Conservation (phyloP, 2,113 vertebrate genomes). For the Hystrix brachyura region DNA sequence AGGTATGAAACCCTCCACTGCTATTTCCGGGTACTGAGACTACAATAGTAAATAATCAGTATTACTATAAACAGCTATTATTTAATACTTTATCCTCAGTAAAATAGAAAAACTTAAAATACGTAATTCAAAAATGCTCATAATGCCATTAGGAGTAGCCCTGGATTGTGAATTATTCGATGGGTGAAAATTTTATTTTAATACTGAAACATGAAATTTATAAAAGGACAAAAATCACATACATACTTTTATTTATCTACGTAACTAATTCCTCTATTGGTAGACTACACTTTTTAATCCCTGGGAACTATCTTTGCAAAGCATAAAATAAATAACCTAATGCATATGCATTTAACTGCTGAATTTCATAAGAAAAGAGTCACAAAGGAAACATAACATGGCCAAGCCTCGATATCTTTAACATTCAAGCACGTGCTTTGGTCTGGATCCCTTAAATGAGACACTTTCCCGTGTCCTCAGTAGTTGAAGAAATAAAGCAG, state of each 20-base stretch:
- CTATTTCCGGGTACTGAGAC: not conserved
- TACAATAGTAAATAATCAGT: not conserved
- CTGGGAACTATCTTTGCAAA: slow-evolving; percentile 8
- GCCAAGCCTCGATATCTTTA: not conserved
- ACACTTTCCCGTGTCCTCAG: not conserved
- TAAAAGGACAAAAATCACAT: not conserved
- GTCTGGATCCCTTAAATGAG: slow-evolving; percentile 3
- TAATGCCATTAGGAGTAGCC: not conserved
- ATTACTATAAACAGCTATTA: not conserved
- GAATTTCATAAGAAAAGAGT: slow-evolving; percentile 10
- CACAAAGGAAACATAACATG: not conserved
- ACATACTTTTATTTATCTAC: not conserved
- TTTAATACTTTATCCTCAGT: not conserved
- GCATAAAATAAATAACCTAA: not conserved
- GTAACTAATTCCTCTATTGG: not conserved
- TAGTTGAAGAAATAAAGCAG: slow-evolving; percentile 14
- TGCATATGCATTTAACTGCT: not conserved
- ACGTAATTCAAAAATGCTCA: not conserved
- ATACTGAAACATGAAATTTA: slow-evolving; percentile 4
- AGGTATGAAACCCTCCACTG: not conserved
- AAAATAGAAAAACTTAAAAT: not conserved
- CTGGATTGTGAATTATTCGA: not conserved
- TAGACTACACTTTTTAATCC: not conserved
- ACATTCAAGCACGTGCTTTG: slow-evolving; percentile 2
- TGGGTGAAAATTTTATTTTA: not conserved